Percentiles rank a stretch among this genome's conserved stretches.
phyloP scores from a whole-genome alignment of 2,888 invertebrate genomes.

The Apotomis betuletana region DNA sequence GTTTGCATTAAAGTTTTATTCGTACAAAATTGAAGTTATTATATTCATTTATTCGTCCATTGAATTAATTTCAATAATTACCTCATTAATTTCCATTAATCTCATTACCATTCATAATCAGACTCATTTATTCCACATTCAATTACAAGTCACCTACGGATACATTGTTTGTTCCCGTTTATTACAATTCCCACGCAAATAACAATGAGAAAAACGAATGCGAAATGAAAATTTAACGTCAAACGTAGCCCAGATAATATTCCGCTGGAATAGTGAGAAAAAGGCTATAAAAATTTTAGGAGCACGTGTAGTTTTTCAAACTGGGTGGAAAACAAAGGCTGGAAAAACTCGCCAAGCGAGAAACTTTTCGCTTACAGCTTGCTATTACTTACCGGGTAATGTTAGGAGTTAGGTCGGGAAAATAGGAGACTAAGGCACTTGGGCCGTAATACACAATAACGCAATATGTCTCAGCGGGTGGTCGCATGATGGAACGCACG shows the following conservation, averaged over 20 bases:
- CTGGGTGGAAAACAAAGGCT: slow-evolving; percentile 21
- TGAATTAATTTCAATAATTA: background rate
- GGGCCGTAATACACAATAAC: slow-evolving; percentile 28
- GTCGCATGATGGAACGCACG: slow-evolving; percentile 7
- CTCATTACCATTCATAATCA: slow-evolving; percentile 1
- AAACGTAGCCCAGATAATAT: background rate
- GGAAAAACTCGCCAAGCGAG: slow-evolving; percentile 13
- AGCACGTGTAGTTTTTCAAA: slow-evolving; percentile 16
- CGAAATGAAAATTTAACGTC: background rate
- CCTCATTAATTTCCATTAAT: background rate
- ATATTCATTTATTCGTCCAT: background rate
- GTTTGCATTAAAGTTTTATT: background rate
- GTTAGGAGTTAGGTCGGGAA: slow-evolving; percentile 3
- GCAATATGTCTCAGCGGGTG: slow-evolving; percentile 37
- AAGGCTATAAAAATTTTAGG: background rate
- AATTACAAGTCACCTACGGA: background rate
- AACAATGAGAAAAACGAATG: background rate
- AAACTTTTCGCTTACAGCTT: slow-evolving; percentile 20
- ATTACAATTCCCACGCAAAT: background rate
- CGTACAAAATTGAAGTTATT: background rate
- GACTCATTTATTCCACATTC: background rate
- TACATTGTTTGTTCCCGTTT: background rate
- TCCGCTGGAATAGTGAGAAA: background rate
- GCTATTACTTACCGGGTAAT: slow-evolving; percentile 26
- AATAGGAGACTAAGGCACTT: background rate